Conservation (phyloP, 1,140 invertebrate genomes). For the Drosophila equinoxialis region DNA sequence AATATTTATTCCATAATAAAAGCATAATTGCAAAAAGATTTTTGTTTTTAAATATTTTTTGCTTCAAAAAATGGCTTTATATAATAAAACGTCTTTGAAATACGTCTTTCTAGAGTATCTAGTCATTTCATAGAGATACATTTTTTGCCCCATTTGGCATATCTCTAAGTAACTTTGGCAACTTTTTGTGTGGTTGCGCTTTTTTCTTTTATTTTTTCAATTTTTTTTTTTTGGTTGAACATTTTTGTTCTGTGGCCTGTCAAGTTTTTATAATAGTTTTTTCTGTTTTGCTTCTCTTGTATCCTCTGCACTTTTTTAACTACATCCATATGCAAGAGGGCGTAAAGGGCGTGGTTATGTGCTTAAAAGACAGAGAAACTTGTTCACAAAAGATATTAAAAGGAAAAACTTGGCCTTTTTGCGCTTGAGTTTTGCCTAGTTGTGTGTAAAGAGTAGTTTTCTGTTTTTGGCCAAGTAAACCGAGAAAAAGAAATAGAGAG, state of each 20-base stretch:
- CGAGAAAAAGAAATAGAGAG: no score
- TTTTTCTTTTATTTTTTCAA: slow-evolving; percentile 24
- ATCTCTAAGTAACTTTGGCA: slow-evolving; percentile 41
- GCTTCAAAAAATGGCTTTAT: no score
- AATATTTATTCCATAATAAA: no score
- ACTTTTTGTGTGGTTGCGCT: slow-evolving; percentile 42
- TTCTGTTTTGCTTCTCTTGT: slow-evolving; percentile 11
- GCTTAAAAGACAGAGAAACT: slow-evolving; percentile 16
- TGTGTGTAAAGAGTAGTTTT: slow-evolving; percentile 8
- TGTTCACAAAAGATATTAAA: slow-evolving; percentile 43
- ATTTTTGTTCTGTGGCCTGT: slow-evolving; percentile 33
- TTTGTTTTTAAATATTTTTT: no score
- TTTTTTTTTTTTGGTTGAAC: not conserved
- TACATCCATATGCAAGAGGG: slow-evolving; percentile 34
- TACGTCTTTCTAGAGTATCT: slow-evolving; percentile 4
- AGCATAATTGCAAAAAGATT: no score
- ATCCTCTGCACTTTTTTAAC: slow-evolving; percentile 29
- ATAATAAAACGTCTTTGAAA: not conserved
- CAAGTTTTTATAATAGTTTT: slow-evolving; percentile 36
- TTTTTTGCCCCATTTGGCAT: not conserved
- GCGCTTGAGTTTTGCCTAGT: not conserved
- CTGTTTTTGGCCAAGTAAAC: slow-evolving; percentile 17
- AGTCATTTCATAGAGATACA: not conserved
- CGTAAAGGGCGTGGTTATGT: slow-evolving; percentile 23
- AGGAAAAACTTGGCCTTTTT: slow-evolving; percentile 32